phyloP scores from a whole-genome alignment of 2,113 vertebrate genomes.

The Oxyruncus cristatus region DNA sequence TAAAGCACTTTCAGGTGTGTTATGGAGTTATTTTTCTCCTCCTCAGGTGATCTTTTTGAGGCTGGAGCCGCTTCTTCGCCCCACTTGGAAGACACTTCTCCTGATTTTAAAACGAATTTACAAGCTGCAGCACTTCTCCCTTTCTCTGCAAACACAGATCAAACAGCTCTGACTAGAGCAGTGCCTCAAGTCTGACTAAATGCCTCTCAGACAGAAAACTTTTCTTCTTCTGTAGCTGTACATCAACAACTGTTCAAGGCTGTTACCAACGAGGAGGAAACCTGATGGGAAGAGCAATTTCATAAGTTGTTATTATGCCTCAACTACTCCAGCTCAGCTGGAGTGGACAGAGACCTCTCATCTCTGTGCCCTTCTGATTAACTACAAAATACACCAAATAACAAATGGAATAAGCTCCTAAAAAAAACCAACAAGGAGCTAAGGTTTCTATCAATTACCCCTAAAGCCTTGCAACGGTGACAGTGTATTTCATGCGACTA shows the following conservation, averaged over 20 bases:
- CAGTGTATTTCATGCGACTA: neutral
- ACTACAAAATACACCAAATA: neutral
- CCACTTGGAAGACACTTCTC: neutral
- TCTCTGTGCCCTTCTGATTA: neutral
- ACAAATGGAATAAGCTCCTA: neutral
- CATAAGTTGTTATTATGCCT: neutral
- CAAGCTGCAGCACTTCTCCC: neutral
- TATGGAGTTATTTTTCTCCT: neutral
- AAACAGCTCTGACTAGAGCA: neutral
- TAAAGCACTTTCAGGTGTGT: neutral
- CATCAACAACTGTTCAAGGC: neutral
- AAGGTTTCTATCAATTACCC: neutral
- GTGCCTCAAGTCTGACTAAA: neutral
- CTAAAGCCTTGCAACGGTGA: neutral
- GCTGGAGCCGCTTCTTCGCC: neutral
- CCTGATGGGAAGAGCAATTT: neutral
- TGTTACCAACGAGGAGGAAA: neutral
- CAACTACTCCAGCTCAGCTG: neutral
- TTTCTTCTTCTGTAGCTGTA: neutral
- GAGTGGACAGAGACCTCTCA: neutral
- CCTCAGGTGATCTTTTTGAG: neutral
- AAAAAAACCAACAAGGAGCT: neutral
- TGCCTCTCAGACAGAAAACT: neutral
- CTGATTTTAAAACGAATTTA: neutral
- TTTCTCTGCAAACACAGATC: neutral